Conservation (phyloP, 2,888 invertebrate genomes). For the Liodrosophila aerea region DNA sequence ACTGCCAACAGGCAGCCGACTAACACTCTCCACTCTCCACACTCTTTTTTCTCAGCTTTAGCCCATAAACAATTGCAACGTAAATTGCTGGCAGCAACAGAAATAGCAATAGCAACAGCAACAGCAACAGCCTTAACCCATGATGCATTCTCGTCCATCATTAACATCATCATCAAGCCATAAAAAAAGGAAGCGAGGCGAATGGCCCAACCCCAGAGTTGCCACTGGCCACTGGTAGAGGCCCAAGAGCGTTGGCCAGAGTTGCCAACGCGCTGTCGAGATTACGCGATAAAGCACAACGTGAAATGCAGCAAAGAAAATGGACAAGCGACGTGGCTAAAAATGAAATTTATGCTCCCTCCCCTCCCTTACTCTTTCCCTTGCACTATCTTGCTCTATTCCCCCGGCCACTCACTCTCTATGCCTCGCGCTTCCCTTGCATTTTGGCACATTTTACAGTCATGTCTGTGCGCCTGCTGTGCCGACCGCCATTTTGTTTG, state of each 20-base stretch:
- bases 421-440: conserved; percentile 14
- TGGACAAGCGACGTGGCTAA: conserved; percentile 63
- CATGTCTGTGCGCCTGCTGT: conserved; percentile 48
- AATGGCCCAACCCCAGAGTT: background rate
- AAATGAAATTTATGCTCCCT: conserved; percentile 55
- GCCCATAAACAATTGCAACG: conserved; percentile 51
- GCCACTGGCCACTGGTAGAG: conserved; percentile 10
- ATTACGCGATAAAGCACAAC: conserved; percentile 69
- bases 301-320: conserved; percentile 52
- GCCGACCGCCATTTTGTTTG: conserved; percentile 59
- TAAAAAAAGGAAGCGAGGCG: conserved; percentile 29
- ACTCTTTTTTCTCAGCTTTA: conserved; percentile 2
- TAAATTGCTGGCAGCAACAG: conserved; percentile 43
- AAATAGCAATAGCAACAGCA: too few relatives aligned
- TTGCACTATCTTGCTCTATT: conserved; percentile 5
- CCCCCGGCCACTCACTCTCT: too few relatives aligned
- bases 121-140: conserved; percentile 20
- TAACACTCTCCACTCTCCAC: background rate
- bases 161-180: conserved; percentile 67
- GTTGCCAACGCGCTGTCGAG: conserved; percentile 58
- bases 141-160: conserved; percentile 40
- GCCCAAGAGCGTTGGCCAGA: conserved; percentile 23
- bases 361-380: conserved; percentile 10
- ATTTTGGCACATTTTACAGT: conserved; percentile 46
- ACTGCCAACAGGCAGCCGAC: too few relatives aligned